phyloP scores from a whole-genome alignment of 1,140 invertebrate genomes.

The Holotrichia oblita region DNA sequence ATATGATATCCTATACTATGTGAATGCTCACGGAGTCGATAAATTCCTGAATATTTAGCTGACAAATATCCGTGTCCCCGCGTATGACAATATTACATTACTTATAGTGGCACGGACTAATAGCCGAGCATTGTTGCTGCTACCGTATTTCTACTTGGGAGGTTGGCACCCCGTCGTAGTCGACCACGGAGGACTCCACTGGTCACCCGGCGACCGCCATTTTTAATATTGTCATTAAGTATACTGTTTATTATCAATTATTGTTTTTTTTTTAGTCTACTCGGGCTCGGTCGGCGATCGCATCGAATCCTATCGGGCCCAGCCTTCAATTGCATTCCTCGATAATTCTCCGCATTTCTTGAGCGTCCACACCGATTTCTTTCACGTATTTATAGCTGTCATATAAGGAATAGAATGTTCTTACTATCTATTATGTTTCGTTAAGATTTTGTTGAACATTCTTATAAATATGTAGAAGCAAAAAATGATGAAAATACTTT shows the following conservation, averaged over 20 bases:
- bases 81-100: conserved; percentile 54
- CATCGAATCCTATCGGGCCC: not conserved
- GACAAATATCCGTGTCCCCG: conserved; percentile 50
- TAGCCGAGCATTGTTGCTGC: conserved; percentile 51
- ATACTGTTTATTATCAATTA: conserved; percentile 44
- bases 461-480: not conserved
- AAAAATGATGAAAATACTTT: not conserved
- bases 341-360: not conserved
- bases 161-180: conserved; percentile 47
- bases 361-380: not conserved
- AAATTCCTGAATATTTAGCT: conserved; percentile 48
- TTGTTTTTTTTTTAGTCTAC: conserved; percentile 34
- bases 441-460: not conserved
- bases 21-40: conserved; percentile 36
- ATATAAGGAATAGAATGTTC: not conserved
- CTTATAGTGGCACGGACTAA: conserved; percentile 54
- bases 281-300: conserved; percentile 8
- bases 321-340: conserved; percentile 1
- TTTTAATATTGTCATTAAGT: conserved; percentile 47
- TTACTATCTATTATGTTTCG: not conserved
- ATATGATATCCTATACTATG: conserved; percentile 15
- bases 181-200: conserved; percentile 40
- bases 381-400: not conserved
- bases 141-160: conserved; percentile 54
- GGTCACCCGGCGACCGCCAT: conserved; percentile 41